A percentile compares a stretch with the other conserved stretches of the same genome.
Evolutionary conservation across 2,113 vertebrate species (phyloP).

Genomic region (Mormoops blainvillei): DNA sequence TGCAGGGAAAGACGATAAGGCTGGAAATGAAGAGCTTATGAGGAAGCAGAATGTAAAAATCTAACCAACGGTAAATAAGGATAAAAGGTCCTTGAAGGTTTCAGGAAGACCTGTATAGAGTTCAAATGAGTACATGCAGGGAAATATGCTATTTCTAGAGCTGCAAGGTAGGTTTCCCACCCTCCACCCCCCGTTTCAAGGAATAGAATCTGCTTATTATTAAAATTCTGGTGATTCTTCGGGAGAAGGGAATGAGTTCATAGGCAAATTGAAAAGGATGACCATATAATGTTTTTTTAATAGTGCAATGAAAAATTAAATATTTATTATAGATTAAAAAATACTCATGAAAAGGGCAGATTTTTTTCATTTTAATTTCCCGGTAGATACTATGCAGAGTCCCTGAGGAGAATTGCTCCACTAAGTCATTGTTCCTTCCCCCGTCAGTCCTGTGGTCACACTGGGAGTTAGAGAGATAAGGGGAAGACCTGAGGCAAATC

Average conservation of each 20-base stretch:
- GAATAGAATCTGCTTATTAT: background rate
- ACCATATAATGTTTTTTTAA: background rate
- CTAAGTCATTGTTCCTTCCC: background rate
- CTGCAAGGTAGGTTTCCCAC: background rate
- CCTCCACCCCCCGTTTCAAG: background rate
- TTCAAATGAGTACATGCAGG: background rate
- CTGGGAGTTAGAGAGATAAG: background rate
- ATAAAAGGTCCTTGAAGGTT: slow-evolving; percentile 36
- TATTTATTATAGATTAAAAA: slow-evolving; percentile 26
- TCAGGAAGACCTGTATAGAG: background rate
- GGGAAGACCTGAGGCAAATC: too few relatives aligned
- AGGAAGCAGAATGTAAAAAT: slow-evolving; percentile 54
- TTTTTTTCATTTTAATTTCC: background rate
- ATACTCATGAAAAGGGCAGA: background rate
- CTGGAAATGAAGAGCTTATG: slow-evolving; percentile 17
- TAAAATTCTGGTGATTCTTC: background rate
- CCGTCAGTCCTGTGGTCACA: background rate
- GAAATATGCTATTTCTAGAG: background rate
- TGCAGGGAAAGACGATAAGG: slow-evolving; percentile 10
- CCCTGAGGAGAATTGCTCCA: background rate
- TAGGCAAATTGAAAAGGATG: slow-evolving; percentile 10
- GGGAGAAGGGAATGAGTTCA: background rate
- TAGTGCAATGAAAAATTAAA: slow-evolving; percentile 33
- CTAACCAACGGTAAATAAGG: slow-evolving; percentile 22
- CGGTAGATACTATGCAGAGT: background rate